Conservation (phyloP, 2,797 vertebrate genomes). For the Cyprinodon diabolis region DNA sequence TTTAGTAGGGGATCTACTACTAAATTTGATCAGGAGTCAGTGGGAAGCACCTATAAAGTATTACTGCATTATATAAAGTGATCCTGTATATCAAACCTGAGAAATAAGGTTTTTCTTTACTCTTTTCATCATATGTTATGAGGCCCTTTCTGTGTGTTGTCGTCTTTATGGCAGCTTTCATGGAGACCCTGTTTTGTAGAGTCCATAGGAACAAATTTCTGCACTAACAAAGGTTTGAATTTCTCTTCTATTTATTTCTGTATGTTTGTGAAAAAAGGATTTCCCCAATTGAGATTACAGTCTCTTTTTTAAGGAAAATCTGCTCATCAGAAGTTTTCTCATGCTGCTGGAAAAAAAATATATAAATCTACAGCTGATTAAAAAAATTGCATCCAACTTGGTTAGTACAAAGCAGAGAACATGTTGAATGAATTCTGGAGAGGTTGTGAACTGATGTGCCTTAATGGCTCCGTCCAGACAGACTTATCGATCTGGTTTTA, state of each 20-base stretch:
- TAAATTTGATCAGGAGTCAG: too few relatives aligned
- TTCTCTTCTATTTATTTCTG: not conserved
- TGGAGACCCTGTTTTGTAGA: too few relatives aligned
- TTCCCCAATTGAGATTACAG: too few relatives aligned
- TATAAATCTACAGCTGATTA: not conserved
- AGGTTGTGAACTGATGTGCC: constrained; percentile 19
- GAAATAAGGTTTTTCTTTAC: too few relatives aligned
- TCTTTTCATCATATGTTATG: too few relatives aligned
- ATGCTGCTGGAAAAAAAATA: not conserved
- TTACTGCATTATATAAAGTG: too few relatives aligned
- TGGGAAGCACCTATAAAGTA: too few relatives aligned
- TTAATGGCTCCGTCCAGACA: constrained; percentile 27
- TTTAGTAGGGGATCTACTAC: too few relatives aligned
- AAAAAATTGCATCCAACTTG: not conserved
- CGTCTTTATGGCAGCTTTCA: too few relatives aligned
- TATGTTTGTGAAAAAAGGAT: not conserved
- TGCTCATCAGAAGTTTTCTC: not conserved
- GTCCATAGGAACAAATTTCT: not conserved
- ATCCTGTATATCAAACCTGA: too few relatives aligned
- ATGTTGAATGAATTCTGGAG: not conserved
- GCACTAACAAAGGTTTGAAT: not conserved
- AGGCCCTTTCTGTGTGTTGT: too few relatives aligned
- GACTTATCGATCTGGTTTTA: constrained; percentile 23
- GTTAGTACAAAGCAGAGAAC: not conserved
- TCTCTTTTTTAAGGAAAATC: too few relatives aligned